A percentile compares a stretch with the other conserved stretches of the same genome.
These are phyloP conservation scores for Hippopotamus amphibius DNA, from an alignment of 2,113 vertebrate species.

Conservation along the genomic window DNA sequence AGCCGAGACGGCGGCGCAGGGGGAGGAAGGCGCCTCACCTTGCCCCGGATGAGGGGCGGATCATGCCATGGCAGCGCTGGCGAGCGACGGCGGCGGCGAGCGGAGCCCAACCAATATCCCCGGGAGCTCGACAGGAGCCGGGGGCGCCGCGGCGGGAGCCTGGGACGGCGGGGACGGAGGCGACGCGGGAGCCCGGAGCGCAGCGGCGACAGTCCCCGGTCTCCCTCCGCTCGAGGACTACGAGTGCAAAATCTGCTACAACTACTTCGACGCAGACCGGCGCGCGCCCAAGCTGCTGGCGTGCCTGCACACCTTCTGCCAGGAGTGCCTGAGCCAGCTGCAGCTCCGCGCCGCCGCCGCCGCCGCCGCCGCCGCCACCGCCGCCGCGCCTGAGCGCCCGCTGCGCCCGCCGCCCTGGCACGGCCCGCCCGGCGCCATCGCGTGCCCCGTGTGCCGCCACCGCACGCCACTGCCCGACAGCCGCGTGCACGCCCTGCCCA, in stretches of 20 bases:
- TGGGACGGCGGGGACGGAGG: neutral
- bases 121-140: neutral
- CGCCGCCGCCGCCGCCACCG: conserved; percentile 38
- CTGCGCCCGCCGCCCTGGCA: conserved; percentile 70
- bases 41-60: conserved; percentile 83
- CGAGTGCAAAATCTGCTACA: conserved; percentile 98
- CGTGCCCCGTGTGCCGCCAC: conserved; percentile 95
- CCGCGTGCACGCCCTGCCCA: conserved; percentile 92
- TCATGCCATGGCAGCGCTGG: conserved; percentile 91
- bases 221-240: conserved; percentile 92
- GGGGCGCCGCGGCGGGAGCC: neutral
- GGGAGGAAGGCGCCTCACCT: conserved; percentile 78
- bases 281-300: conserved; percentile 95
- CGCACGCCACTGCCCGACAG: conserved; percentile 94
- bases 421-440: conserved; percentile 85
- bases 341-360: conserved; percentile 87
- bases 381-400: conserved; percentile 74
- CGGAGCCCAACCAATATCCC: conserved; percentile 55
- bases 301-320: conserved; percentile 97
- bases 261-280: conserved; percentile 95
- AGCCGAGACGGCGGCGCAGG: conserved; percentile 34
- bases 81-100: conserved; percentile 42
- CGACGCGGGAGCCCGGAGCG: neutral
- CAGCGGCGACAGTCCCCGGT: conserved; percentile 72
- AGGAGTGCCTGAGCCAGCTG: conserved; percentile 95